These are phyloP conservation scores for Quadroppia sp. DNA, from an alignment of 2,888 invertebrate species.

Conservation along the genomic window DNA sequence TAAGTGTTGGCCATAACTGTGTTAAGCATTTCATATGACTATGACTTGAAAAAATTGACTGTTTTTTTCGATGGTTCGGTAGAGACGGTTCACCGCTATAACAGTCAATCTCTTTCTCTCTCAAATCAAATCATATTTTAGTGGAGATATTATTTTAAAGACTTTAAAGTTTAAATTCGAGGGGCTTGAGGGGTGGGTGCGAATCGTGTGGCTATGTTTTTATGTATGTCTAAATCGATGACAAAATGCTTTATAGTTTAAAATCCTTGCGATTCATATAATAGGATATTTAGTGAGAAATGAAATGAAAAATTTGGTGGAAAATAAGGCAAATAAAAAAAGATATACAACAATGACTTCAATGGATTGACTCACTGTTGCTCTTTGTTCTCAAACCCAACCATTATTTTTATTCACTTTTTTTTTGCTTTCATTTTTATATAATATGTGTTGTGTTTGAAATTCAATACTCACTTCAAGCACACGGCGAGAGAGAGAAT, in stretches of 20 bases:
- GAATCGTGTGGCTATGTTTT: background rate
- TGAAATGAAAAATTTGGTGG: constrained; percentile 8
- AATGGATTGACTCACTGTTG: constrained; percentile 8
- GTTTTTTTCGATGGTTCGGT: background rate
- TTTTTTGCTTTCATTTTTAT: background rate
- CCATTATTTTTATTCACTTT: background rate
- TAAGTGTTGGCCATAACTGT: constrained; percentile 20
- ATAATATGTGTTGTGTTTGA: background rate
- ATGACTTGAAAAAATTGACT: background rate
- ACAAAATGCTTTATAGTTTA: background rate
- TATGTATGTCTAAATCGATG: background rate
- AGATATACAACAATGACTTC: background rate
- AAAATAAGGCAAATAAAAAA: constrained; percentile 6
- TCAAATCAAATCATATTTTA: background rate
- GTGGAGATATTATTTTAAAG: background rate
- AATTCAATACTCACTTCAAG: background rate
- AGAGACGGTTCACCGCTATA: constrained; percentile 22
- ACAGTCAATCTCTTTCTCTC: background rate
- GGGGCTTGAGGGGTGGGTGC: constrained; percentile 28
- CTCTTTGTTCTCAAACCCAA: too few species aligned
- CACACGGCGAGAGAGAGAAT: background rate
- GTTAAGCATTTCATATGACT: background rate
- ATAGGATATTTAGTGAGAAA: constrained; percentile 13
- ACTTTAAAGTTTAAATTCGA: constrained; percentile 34
- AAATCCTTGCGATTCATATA: background rate